These are phyloP conservation scores for Choristoneura fumiferana DNA, from an alignment of 1,140 invertebrate species.

Conservation along the genomic window DNA sequence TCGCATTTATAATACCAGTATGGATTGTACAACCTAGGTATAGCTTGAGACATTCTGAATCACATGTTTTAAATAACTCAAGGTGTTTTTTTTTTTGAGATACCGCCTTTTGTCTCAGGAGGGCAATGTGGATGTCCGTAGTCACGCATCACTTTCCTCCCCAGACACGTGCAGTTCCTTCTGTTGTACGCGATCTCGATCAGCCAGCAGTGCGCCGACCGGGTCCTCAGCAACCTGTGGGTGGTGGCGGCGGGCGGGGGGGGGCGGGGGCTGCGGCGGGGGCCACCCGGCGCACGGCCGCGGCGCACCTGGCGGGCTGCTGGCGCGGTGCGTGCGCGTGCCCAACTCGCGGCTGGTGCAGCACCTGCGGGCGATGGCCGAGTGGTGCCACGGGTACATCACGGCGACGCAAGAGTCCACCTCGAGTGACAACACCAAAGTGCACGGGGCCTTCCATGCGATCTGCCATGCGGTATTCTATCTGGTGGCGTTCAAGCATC, in stretches of 20 bases:
- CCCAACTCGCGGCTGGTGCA: constrained; percentile 58
- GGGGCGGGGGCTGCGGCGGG: constrained; percentile 55
- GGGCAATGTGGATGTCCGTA: no score
- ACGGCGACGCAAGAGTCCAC: constrained; percentile 66
- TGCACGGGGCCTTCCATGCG: constrained; percentile 92
- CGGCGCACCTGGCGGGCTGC: constrained; percentile 65
- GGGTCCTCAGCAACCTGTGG: constrained; percentile 61
- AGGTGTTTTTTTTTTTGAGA: no score
- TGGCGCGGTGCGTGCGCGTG: constrained; percentile 63
- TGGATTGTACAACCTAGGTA: no score
- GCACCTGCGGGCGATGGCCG: constrained; percentile 66
- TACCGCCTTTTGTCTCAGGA: no score
- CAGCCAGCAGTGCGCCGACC: constrained; percentile 65
- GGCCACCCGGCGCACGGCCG: constrained; percentile 63
- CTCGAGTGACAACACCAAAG: constrained; percentile 68
- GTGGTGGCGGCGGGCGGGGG: constrained; percentile 50
- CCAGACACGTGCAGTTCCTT: constrained; percentile 73
- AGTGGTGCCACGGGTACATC: constrained; percentile 75
- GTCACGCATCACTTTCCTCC: constrained; percentile 26
- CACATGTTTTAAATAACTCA: no score
- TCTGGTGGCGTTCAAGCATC: constrained; percentile 91
- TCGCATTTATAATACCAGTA: no score
- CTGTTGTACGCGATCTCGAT: constrained; percentile 72
- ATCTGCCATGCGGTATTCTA: constrained; percentile 95
- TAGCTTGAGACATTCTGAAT: no score